phyloP scores from a whole-genome alignment of 2,888 invertebrate genomes.

The Prenolepis imparis region DNA sequence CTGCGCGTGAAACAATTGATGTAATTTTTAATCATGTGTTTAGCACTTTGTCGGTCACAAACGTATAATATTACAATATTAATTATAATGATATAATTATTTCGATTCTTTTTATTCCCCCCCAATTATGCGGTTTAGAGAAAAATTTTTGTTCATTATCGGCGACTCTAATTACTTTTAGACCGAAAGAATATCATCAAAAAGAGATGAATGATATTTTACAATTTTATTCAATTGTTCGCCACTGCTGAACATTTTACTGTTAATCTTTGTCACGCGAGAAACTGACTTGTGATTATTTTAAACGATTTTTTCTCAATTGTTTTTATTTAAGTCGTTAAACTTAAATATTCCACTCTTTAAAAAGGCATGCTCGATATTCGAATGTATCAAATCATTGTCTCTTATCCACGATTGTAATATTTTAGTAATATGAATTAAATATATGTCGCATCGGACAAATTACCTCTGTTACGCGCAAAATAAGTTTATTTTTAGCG shows the following conservation, averaged over 20 bases:
- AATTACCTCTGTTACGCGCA: conserved; percentile 92
- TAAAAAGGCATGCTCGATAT: not conserved
- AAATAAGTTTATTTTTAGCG: conserved; percentile 88
- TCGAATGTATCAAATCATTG: not conserved
- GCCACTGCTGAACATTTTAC: not conserved
- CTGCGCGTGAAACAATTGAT: conserved; percentile 80
- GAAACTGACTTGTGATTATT: not conserved
- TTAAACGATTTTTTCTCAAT: not conserved
- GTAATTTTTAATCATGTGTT: not conserved
- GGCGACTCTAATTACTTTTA: not conserved
- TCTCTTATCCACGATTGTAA: not conserved
- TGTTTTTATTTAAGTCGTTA: not conserved
- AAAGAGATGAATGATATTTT: not conserved
- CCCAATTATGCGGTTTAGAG: not conserved
- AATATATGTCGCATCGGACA: conserved; percentile 7
- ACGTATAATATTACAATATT: not conserved
- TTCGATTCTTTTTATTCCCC: not conserved
- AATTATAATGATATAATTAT: not conserved
- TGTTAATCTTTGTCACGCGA: not conserved
- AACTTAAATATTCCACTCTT: not conserved
- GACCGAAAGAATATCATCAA: not conserved
- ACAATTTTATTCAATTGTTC: not conserved
- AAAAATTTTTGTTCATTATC: not conserved
- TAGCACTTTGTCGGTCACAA: not conserved
- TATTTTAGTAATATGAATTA: conserved; percentile 7